phyloP scores from a whole-genome alignment of 35 echinoderm and acorn worm species.

The Lytechinus pictus region DNA sequence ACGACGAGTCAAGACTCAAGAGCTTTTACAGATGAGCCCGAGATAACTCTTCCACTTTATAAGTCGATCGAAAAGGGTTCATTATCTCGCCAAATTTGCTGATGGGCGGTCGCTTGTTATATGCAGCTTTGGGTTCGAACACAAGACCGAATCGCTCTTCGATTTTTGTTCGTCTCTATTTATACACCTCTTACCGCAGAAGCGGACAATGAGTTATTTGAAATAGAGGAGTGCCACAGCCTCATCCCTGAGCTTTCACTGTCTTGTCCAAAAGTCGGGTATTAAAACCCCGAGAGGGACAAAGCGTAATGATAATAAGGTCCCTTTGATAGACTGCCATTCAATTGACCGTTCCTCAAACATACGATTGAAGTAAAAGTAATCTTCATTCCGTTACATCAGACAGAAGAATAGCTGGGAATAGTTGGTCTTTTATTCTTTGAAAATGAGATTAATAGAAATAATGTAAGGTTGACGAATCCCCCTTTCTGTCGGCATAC shows the following conservation, averaged over 20 bases:
- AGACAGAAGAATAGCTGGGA: not conserved
- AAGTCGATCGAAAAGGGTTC: not conserved
- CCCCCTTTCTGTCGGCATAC: not conserved
- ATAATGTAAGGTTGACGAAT: not conserved
- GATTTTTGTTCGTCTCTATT: not conserved
- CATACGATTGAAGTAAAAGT: not conserved
- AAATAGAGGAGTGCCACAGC: not conserved
- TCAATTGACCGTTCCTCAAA: not conserved
- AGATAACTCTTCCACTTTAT: not conserved
- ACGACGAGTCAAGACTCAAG: not conserved
- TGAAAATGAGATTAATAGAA: not conserved
- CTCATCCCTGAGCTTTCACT: not conserved
- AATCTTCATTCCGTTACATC: not conserved
- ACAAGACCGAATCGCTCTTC: not conserved
- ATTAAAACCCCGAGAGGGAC: not conserved
- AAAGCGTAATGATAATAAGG: not conserved
- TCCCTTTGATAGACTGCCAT: not conserved
- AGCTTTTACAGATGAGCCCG: not conserved
- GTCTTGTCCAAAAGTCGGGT: not conserved
- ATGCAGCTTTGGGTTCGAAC: not conserved
- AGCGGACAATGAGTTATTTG: not conserved
- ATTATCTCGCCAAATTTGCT: not conserved
- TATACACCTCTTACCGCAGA: not conserved
- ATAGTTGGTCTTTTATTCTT: not conserved
- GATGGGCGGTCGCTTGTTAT: slow-evolving; percentile 15